These are phyloP conservation scores for Bufo gargarizans DNA, from an alignment of 2,113 vertebrate genomes.

Conservation along the genomic window DNA sequence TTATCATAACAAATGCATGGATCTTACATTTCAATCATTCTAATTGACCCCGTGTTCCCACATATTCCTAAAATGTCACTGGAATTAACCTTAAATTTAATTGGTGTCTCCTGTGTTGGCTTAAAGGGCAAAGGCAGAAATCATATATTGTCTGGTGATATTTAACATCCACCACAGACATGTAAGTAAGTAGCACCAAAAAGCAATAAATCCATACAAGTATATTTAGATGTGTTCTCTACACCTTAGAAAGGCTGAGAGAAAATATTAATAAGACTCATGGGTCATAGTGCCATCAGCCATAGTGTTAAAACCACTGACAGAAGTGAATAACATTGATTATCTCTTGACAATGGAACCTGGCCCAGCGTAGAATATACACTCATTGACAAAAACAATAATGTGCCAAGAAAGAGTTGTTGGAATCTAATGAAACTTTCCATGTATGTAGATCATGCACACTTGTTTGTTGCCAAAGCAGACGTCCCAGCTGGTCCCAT, in stretches of 20 bases:
- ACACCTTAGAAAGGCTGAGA: not conserved
- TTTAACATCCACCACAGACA: slow-evolving; percentile 31
- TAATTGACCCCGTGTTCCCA: slow-evolving; percentile 9
- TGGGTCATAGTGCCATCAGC: not conserved
- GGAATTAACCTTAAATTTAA: slow-evolving; percentile 47
- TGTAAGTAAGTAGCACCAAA: not conserved
- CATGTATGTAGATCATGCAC: too few species aligned
- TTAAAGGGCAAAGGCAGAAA: slow-evolving; percentile 44
- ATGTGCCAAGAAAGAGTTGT: too few species aligned
- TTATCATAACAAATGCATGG: not conserved
- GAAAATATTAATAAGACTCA: not conserved
- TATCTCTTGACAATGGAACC: not conserved
- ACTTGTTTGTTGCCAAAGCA: too few species aligned
- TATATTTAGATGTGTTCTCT: not conserved
- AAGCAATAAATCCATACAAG: slow-evolving; percentile 46
- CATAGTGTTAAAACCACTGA: not conserved
- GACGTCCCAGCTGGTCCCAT: too few species aligned
- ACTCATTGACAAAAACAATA: too few species aligned
- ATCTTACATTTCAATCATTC: slow-evolving; percentile 31
- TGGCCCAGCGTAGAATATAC: too few species aligned
- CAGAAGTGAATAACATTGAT: too few species aligned
- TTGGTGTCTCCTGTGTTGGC: slow-evolving; percentile 24
- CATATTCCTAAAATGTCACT: slow-evolving; percentile 43
- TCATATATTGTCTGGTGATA: slow-evolving; percentile 50
- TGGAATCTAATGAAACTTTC: too few species aligned